A percentile compares a stretch with the other conserved stretches of the same genome.
phyloP scores from a whole-genome alignment of 2,888 invertebrate genomes.

The Pollenia griseotomentosa region DNA sequence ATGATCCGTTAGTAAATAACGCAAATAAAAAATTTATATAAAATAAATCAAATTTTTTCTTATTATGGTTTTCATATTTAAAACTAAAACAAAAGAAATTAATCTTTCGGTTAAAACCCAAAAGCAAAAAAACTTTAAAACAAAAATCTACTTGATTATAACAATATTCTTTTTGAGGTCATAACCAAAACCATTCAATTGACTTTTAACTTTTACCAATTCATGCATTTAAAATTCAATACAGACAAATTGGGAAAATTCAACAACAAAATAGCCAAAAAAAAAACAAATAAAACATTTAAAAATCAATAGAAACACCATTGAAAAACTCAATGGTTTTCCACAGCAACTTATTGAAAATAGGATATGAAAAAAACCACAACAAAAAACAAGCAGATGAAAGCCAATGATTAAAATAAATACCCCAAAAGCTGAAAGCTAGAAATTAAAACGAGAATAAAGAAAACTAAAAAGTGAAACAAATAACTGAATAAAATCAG shows the following conservation, averaged over 20 bases:
- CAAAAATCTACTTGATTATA: not conserved
- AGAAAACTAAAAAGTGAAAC: not conserved
- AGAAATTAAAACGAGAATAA: slow-evolving; percentile 1
- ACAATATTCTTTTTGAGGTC: slow-evolving; percentile 17
- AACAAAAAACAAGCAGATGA: not conserved
- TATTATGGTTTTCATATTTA: too few species aligned
- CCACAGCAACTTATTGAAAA: slow-evolving; percentile 13
- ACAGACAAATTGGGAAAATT: slow-evolving; percentile 28
- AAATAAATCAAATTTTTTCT: not conserved
- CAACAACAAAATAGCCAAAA: slow-evolving; percentile 3
- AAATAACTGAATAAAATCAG: not conserved
- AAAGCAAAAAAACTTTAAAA: not conserved
- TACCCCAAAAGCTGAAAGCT: not conserved
- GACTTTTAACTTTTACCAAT: slow-evolving; percentile 5
- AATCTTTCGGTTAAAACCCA: not conserved
- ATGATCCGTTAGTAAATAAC: not conserved
- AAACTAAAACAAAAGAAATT: not conserved
- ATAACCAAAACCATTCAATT: slow-evolving; percentile 8
- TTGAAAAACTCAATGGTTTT: slow-evolving; percentile 24
- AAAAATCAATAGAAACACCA: slow-evolving; percentile 19
- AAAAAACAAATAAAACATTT: not conserved
- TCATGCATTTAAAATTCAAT: slow-evolving; percentile 5
- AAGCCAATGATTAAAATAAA: slow-evolving; percentile 4
- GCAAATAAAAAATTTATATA: not conserved
- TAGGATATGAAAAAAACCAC: too few species aligned